Percentiles rank a stretch among this genome's conserved stretches.
phyloP scores from a whole-genome alignment of 2,113 vertebrate genomes.

The Scomber japonicus region DNA sequence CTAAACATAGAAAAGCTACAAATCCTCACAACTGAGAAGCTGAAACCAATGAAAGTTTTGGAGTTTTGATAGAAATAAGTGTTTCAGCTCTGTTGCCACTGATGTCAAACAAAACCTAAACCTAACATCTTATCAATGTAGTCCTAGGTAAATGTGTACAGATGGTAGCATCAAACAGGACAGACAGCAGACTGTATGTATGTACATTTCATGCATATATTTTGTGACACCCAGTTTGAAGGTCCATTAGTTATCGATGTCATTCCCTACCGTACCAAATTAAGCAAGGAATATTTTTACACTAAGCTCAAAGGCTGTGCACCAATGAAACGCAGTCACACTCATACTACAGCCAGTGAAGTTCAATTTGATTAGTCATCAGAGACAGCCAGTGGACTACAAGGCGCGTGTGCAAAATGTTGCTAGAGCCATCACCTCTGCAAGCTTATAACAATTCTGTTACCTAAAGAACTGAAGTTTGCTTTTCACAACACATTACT shows the following conservation, averaged over 20 bases:
- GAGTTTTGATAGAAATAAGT: neutral
- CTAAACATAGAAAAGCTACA: neutral
- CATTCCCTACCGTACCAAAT: neutral
- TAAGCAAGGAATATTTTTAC: neutral
- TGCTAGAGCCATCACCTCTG: neutral
- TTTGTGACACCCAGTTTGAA: neutral
- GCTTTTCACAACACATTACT: neutral
- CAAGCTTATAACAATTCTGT: neutral
- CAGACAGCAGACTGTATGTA: neutral
- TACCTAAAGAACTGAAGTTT: neutral
- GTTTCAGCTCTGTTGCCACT: neutral
- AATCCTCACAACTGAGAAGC: neutral
- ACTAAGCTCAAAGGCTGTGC: neutral
- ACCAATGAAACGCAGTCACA: neutral
- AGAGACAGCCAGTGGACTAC: neutral
- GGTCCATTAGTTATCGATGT: neutral
- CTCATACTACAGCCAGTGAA: too few relatives aligned
- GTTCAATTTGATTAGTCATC: neutral
- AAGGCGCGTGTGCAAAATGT: neutral
- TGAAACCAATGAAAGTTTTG: neutral
- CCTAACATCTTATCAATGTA: neutral
- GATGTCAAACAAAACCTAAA: neutral
- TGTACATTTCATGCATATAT: neutral
- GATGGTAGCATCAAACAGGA: neutral
- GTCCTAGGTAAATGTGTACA: neutral